phyloP scores from a whole-genome alignment of 2,113 vertebrate species.

The Plecturocebus donacophilus region DNA sequence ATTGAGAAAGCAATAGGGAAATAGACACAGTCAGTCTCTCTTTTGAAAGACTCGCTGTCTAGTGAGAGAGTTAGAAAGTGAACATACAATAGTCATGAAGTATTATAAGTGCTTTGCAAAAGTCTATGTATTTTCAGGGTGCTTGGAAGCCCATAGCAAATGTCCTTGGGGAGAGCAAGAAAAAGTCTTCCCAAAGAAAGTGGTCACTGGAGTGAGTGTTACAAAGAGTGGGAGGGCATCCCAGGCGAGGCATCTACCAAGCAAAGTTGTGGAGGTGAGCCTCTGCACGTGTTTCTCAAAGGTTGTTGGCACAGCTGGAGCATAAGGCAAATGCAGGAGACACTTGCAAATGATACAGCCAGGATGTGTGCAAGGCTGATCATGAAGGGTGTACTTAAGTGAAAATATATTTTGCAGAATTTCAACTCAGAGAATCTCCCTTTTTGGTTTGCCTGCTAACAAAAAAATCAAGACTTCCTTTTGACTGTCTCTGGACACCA shows the following conservation, averaged over 20 bases:
- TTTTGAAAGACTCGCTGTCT: neutral
- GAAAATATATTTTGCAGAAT: neutral
- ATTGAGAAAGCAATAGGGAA: neutral
- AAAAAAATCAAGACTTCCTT: neutral
- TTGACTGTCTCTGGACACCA: neutral
- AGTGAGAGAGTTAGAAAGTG: neutral
- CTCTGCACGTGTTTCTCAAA: neutral
- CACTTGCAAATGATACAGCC: neutral
- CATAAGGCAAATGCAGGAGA: fast-evolving
- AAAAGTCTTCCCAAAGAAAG: neutral
- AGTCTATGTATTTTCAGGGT: neutral
- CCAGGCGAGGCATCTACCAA: neutral
- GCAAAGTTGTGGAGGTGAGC: neutral
- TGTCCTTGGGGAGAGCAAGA: neutral
- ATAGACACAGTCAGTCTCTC: neutral
- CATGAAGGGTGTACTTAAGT: fast-evolving
- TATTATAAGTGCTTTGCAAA: neutral
- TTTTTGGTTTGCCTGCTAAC: neutral
- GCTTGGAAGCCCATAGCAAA: neutral
- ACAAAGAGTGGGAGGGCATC: neutral
- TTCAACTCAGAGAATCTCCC: neutral
- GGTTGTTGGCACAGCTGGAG: neutral
- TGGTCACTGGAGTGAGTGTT: neutral
- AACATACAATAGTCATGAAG: fast-evolving
- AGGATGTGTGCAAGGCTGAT: too few relatives aligned